Conservation (phyloP, 2,797 vertebrate genomes). For the Spondyliosoma cantharus region DNA sequence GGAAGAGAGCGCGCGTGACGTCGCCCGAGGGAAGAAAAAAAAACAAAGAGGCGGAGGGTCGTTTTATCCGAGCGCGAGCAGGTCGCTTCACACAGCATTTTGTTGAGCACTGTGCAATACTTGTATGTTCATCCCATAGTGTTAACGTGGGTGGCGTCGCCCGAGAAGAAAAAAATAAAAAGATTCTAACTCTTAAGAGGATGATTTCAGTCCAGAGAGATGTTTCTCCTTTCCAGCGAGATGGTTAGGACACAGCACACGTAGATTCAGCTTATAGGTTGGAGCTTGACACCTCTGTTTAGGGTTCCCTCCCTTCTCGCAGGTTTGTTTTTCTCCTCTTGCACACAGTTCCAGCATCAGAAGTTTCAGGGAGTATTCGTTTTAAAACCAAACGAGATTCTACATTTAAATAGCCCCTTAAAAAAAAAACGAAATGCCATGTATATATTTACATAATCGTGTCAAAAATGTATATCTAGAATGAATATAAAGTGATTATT, state of each 20-base stretch:
- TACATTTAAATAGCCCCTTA: conserved; percentile 62
- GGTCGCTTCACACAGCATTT: conserved; percentile 92
- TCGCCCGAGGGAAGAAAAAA: neutral
- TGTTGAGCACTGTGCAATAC: conserved; percentile 98
- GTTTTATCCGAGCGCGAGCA: conserved; percentile 62
- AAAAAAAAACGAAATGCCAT: conserved; percentile 51
- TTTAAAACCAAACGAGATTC: conserved; percentile 69
- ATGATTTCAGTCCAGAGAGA: conserved; percentile 61
- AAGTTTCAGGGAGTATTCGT: conserved; percentile 80
- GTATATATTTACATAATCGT: conserved; percentile 82
- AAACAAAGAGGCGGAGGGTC: conserved; percentile 51
- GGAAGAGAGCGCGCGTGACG: conserved; percentile 75
- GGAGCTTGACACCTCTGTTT: conserved; percentile 75
- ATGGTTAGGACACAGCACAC: conserved; percentile 82
- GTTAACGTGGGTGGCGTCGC: conserved; percentile 73
- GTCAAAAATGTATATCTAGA: conserved; percentile 79
- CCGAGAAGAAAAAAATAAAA: conserved; percentile 37
- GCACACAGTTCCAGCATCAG: conserved; percentile 83
- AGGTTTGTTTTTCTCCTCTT: conserved; percentile 68
- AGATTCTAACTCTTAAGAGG: conserved; percentile 55
- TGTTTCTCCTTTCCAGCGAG: conserved; percentile 70
- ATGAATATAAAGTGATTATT: conserved; percentile 71
- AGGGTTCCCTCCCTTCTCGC: conserved; percentile 68
- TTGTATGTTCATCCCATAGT: conserved; percentile 83
- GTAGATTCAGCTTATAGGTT: conserved; percentile 76